These are phyloP conservation scores for Chloroceryle aenea DNA, from an alignment of 2,113 vertebrate species.

Conservation along the genomic window DNA sequence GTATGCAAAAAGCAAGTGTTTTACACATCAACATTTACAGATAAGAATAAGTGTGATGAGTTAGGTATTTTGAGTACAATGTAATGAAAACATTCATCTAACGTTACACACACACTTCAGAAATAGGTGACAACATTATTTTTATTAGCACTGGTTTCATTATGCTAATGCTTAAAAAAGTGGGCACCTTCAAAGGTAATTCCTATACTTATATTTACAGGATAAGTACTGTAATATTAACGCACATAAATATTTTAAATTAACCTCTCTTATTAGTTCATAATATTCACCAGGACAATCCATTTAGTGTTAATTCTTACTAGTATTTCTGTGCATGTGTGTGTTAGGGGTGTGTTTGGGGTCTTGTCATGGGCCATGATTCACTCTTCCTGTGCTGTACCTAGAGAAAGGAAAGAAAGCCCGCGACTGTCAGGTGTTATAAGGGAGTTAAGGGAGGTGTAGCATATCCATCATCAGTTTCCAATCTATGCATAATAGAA, in stretches of 20 bases:
- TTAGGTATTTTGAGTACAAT: background rate
- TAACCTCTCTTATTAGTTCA: background rate
- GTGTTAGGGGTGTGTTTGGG: background rate
- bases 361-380: background rate
- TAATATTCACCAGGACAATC: background rate
- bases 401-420: background rate
- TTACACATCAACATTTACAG: background rate
- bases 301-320: background rate
- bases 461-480: background rate
- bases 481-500: background rate
- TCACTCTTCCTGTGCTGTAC: background rate
- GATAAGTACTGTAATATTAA: too few relatives aligned
- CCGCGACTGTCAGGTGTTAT: background rate
- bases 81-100: background rate
- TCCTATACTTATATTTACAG: background rate
- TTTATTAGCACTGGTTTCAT: background rate
- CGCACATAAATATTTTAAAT: background rate
- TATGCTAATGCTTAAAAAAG: background rate
- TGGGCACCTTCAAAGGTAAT: background rate
- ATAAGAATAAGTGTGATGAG: background rate
- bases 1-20: background rate
- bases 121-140: background rate
- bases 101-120: background rate
- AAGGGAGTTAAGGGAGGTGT: background rate
- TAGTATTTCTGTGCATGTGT: fast-evolving